Evolutionary conservation across 1,140 invertebrate species (phyloP).

Genomic region (Diorhabda carinulata): DNA sequence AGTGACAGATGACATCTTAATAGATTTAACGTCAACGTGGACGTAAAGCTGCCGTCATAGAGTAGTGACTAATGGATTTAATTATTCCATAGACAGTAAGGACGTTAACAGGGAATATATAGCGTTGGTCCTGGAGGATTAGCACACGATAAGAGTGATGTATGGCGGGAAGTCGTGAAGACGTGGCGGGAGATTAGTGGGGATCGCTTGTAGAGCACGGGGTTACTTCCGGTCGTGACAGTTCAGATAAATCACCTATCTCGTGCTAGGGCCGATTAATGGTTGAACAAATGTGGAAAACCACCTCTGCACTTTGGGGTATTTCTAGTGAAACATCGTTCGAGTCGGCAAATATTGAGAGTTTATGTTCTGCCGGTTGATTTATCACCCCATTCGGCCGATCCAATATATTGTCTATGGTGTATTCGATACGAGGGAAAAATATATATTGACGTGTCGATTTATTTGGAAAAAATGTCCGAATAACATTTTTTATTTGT

Average conservation of each 20-base stretch:
- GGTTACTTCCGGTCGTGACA: slow-evolving; percentile 46
- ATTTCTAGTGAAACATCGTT: slow-evolving; percentile 21
- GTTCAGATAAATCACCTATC: slow-evolving; percentile 44
- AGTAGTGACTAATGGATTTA: slow-evolving; percentile 22
- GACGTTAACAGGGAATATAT: slow-evolving; percentile 24
- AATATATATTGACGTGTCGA: slow-evolving; percentile 15
- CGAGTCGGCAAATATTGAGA: slow-evolving; percentile 19
- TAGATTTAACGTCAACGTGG: neutral
- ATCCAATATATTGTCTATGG: slow-evolving; percentile 17
- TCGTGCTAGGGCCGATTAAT: slow-evolving; percentile 43
- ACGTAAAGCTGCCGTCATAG: neutral
- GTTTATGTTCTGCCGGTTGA: slow-evolving; percentile 17
- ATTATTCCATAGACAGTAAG: slow-evolving; percentile 24
- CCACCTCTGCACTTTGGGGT: slow-evolving; percentile 33
- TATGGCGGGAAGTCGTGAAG: slow-evolving; percentile 45
- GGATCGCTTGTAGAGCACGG: slow-evolving; percentile 44
- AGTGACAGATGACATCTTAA: neutral
- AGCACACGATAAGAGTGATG: slow-evolving; percentile 33
- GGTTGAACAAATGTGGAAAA: slow-evolving; percentile 47
- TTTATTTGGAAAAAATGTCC: slow-evolving; percentile 1
- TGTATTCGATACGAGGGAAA: slow-evolving; percentile 9
- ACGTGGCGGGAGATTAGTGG: slow-evolving; percentile 44
- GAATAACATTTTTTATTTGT: too few species aligned
- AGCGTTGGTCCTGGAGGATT: slow-evolving; percentile 27
- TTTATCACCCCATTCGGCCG: slow-evolving; percentile 10